Evolutionary conservation across 2,797 vertebrate species (phyloP), one percentile per base, ranked within the genome.

Genomic region (Anguilla obscura): DNA sequence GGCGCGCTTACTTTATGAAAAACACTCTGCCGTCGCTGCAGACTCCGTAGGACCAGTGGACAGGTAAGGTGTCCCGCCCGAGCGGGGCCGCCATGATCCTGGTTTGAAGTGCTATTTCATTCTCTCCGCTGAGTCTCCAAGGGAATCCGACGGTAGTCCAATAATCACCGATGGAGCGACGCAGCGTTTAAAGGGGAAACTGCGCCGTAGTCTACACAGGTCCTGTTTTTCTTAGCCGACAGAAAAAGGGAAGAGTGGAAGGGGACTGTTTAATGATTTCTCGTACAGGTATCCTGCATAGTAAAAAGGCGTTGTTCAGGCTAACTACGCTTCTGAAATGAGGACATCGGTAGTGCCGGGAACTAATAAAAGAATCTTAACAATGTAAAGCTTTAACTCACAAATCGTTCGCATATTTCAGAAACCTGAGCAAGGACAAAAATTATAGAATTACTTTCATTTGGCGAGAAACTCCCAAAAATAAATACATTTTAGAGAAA

Each of bases 11-110:
- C 98, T 96, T 95, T 93, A 98, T 96, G 93, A 98, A 98, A 96
- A 98, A 99, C 92, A 98, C 98, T 90, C 98, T 95, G 50, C 98
- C 98, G 93, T 98, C 98, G 90, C 83, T 71, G 92, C 97, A 97
- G 89, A 99, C 98, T 5, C 98, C 98, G 90, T 98, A 98, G 24
- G 97, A 97, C 96, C 97, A 98, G 94, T 94, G 95, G 87, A 96
- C 97, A 94, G 98, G 98, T 95, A 99, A 92, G 87, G 94, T 91
- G 95, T 98, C 97, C 96, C 96, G 96, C 93, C 95, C 96, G 94
- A 96, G 94, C 92, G 96, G 93, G 90, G 96, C 96, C 97, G 97
- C 97, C 97, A 97, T 98, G 96, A 96, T 97, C 96, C 92, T 90
- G 91, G 91, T 58, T 92, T 76, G 86, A 90, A 85, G 50, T 63